Percentiles rank a stretch among this genome's conserved stretches.
These are phyloP conservation scores for Platycheirus albimanus DNA, from an alignment of 2,888 invertebrate species.

Conservation along the genomic window DNA sequence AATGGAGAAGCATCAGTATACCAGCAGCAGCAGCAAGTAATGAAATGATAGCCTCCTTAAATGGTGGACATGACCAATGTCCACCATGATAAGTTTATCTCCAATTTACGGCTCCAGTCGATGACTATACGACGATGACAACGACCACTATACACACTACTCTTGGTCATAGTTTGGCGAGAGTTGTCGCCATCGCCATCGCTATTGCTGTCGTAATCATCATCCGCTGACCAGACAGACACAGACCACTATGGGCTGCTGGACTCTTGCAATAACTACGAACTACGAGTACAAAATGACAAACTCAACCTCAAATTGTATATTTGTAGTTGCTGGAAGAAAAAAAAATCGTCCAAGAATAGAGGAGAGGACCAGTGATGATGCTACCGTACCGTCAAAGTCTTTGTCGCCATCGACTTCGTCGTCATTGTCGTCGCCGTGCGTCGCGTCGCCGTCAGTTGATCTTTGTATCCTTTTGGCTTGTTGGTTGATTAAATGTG, in stretches of 20 bases:
- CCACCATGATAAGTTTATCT: slow-evolving; percentile 68
- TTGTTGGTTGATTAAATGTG: slow-evolving; percentile 71
- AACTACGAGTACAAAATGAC: slow-evolving; percentile 42
- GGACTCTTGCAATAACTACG: slow-evolving; percentile 41
- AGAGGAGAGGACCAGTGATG: slow-evolving; percentile 9
- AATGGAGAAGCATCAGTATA: slow-evolving; percentile 9
- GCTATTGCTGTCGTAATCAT: slow-evolving; percentile 26
- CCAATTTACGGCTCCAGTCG: slow-evolving; percentile 59
- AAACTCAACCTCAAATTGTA: slow-evolving; percentile 40
- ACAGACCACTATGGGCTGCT: slow-evolving; percentile 21
- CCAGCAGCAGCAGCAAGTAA: slow-evolving; percentile 36
- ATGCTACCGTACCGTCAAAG: slow-evolving; percentile 23
- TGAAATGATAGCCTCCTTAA: slow-evolving; percentile 71
- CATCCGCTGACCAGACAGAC: too few species aligned
- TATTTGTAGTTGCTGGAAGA: too few species aligned
- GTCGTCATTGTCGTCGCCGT: neutral
- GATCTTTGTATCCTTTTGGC: slow-evolving; percentile 68
- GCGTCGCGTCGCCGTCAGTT: slow-evolving; percentile 28
- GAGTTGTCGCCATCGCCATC: neutral
- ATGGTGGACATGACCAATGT: slow-evolving; percentile 69
- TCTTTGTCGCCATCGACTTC: slow-evolving; percentile 23
- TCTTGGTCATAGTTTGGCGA: neutral
- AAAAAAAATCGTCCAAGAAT: neutral
- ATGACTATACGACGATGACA: neutral
- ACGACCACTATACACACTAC: slow-evolving; percentile 2